Evolutionary conservation across 2,797 vertebrate species (phyloP).

Genomic region (Parauchenoglanis punctatus): DNA sequence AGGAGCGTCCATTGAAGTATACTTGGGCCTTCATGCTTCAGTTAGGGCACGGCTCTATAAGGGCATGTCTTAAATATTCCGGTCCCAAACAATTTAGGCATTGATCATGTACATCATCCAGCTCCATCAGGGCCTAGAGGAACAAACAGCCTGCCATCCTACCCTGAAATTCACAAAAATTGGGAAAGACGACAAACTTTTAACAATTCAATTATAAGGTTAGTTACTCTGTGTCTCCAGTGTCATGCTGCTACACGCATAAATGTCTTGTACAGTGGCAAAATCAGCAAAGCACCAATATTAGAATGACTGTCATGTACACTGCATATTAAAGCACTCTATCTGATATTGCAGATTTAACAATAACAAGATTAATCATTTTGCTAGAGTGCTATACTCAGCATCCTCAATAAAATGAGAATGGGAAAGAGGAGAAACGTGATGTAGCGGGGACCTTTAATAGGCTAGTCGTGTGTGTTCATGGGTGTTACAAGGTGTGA

Average conservation of each 20-base stretch:
- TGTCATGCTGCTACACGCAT: background rate
- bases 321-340: background rate
- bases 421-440: background rate
- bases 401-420: background rate
- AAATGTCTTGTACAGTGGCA: background rate
- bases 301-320: background rate
- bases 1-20: too few species aligned
- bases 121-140: background rate
- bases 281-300: background rate
- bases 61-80: background rate
- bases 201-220: background rate
- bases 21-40: background rate
- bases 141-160: background rate
- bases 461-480: background rate
- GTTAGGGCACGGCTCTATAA: background rate
- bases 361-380: conserved; percentile 1
- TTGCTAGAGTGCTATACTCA: background rate
- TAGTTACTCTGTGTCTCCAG: background rate
- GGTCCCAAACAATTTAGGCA: background rate
- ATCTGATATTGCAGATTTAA: background rate
- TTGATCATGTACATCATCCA: background rate
- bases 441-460: background rate
- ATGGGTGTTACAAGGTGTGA: background rate
- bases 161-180: background rate
- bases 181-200: background rate